These are phyloP conservation scores for Acinonyx jubatus DNA, from an alignment of 2,113 vertebrate genomes.

Conservation along the genomic window DNA sequence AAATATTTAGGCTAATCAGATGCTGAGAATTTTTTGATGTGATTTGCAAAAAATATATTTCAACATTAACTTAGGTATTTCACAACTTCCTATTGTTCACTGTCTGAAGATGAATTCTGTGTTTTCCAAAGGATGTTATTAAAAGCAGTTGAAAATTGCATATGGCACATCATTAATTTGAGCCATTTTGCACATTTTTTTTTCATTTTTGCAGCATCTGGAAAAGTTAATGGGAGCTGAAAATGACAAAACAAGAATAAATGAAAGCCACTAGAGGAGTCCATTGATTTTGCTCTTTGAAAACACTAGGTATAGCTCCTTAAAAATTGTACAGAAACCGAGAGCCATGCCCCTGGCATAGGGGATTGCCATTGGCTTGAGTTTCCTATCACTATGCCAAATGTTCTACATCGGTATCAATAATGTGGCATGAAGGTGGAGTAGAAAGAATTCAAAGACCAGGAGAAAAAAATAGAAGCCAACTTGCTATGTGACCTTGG, in stretches of 20 bases:
- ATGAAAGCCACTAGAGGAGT: background rate
- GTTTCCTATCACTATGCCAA: background rate
- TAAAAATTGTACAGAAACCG: background rate
- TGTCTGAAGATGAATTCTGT: background rate
- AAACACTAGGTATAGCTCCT: background rate
- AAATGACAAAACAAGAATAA: background rate
- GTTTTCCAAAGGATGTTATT: background rate
- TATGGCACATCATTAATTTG: background rate
- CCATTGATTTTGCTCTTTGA: background rate
- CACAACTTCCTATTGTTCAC: background rate
- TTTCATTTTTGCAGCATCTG: background rate
- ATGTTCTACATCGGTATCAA: background rate
- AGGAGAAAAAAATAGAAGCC: background rate
- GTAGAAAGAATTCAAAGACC: background rate
- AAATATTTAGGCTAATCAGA: conserved; percentile 68
- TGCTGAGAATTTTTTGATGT: conserved; percentile 47
- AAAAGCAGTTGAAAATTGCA: background rate
- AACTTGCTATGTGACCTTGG: background rate
- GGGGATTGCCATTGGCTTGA: background rate
- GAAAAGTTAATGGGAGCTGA: conserved; percentile 9
- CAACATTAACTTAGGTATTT: conserved; percentile 44
- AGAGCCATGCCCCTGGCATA: background rate
- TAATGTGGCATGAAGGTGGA: background rate
- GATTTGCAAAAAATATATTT: conserved; percentile 53
- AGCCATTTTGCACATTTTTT: background rate